Evolutionary conservation across 2,888 invertebrate species (phyloP).

Genomic region (Cyclophora albipunctata): DNA sequence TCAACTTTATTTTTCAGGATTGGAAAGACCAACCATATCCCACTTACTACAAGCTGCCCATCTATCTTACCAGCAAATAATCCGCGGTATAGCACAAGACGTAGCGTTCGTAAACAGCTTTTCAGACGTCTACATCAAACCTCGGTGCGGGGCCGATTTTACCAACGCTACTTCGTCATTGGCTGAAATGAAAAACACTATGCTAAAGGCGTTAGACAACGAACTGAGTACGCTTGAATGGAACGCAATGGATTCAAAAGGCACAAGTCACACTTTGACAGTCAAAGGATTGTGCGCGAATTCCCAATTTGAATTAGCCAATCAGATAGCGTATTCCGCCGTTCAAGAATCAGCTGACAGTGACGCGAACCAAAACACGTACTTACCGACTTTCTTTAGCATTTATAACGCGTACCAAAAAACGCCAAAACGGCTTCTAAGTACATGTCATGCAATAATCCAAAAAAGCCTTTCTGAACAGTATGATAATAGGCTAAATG

Average conservation of each 20-base stretch:
- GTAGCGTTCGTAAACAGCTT: constrained; percentile 76
- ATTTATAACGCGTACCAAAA: constrained; percentile 46
- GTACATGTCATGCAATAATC: constrained; percentile 29
- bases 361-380: constrained; percentile 4
- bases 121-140: constrained; percentile 79
- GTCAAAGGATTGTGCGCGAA: constrained; percentile 67
- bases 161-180: constrained; percentile 52
- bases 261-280: constrained; percentile 45
- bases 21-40: constrained; percentile 77
- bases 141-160: constrained; percentile 62
- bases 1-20: constrained; percentile 52
- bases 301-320: constrained; percentile 66
- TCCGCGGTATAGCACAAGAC: constrained; percentile 73
- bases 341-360: constrained; percentile 29
- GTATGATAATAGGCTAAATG: constrained; percentile 10
- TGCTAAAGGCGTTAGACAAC: constrained; percentile 45
- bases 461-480: constrained; percentile 21
- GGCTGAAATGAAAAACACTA: constrained; percentile 65
- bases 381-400: constrained; percentile 29
- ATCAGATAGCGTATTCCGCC: constrained; percentile 69
- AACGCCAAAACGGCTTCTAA: constrained; percentile 30
- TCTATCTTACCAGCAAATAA: constrained; percentile 78
- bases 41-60: constrained; percentile 80
- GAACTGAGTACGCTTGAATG: constrained; percentile 25
- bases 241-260: constrained; percentile 7